phyloP scores from a whole-genome alignment of 1,140 invertebrate genomes.

The Oryzaephilus surinamensis region DNA sequence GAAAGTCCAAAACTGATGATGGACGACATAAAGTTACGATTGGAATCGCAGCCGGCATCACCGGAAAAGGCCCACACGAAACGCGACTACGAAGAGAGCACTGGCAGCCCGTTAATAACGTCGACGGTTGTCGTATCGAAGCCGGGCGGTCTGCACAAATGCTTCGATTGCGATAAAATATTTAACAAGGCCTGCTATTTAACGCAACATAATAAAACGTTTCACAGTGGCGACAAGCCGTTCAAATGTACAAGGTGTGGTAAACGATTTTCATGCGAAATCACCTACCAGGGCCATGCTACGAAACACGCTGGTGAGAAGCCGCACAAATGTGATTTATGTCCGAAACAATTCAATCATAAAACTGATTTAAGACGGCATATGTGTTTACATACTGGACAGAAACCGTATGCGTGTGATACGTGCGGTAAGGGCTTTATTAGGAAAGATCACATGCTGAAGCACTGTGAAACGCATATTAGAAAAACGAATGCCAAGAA shows the following conservation, averaged over 20 bases:
- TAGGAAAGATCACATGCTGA: constrained; percentile 89
- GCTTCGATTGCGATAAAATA: constrained; percentile 70
- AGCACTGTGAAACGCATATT: constrained; percentile 81
- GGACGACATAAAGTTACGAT: constrained; percentile 16
- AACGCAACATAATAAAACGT: constrained; percentile 82
- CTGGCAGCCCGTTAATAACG: constrained; percentile 21
- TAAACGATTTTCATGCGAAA: constrained; percentile 63
- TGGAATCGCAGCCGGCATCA: constrained; percentile 17
- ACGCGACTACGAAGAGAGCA: constrained; percentile 23
- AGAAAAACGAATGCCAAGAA: constrained; percentile 19
- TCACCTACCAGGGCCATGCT: constrained; percentile 56
- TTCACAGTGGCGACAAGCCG: constrained; percentile 75
- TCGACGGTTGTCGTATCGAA: constrained; percentile 11
- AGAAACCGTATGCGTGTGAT: constrained; percentile 71
- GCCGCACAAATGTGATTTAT: constrained; percentile 78
- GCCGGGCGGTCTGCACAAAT: constrained; percentile 46
- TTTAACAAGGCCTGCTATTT: constrained; percentile 81
- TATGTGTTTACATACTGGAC: constrained; percentile 72
- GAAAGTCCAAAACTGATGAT: constrained; percentile 6
- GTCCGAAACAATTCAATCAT: constrained; percentile 82
- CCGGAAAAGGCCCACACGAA: constrained; percentile 29
- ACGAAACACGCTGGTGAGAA: constrained; percentile 72
- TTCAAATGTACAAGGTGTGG: constrained; percentile 77
- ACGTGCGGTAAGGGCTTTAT: constrained; percentile 83
- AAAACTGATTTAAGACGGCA: constrained; percentile 86